Evolutionary conservation across 2,113 vertebrate genomes (phyloP).

Genomic region (Bostrychus sinensis): DNA sequence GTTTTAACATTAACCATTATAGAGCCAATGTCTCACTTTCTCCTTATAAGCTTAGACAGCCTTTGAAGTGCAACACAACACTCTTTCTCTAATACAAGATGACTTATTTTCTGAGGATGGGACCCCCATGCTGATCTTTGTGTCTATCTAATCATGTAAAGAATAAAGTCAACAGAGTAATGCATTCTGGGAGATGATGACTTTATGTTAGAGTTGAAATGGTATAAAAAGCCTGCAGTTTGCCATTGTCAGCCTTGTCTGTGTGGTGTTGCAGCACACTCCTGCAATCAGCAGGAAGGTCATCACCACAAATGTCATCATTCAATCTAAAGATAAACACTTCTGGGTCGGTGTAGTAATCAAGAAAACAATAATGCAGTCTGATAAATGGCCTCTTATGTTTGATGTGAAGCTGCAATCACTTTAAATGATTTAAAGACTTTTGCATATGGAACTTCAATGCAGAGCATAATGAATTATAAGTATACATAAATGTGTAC

Average conservation of each 20-base stretch:
- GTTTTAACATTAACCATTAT: not conserved
- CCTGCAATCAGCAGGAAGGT: slow-evolving; percentile 9
- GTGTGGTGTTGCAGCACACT: not conserved
- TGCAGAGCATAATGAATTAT: no score
- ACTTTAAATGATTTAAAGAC: slow-evolving; percentile 7
- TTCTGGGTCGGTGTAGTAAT: not conserved
- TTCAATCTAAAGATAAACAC: slow-evolving; percentile 7
- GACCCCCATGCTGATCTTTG: slow-evolving; percentile 33
- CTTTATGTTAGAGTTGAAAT: slow-evolving; percentile 21
- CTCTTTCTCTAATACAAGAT: slow-evolving; percentile 41
- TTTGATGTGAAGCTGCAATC: slow-evolving; percentile 20
- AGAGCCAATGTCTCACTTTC: not conserved
- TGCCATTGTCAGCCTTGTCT: slow-evolving; percentile 28
- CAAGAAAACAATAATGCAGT: slow-evolving; percentile 7
- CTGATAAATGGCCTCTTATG: slow-evolving; percentile 19
- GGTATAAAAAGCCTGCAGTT: slow-evolving; percentile 32
- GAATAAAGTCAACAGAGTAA: slow-evolving; percentile 32
- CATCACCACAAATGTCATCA: slow-evolving; percentile 9
- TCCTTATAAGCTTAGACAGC: no score
- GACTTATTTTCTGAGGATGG: slow-evolving; percentile 33
- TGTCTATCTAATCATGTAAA: slow-evolving; percentile 30
- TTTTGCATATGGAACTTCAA: no score
- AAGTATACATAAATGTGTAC: slow-evolving; percentile 1
- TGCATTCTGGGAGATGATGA: slow-evolving; percentile 11
- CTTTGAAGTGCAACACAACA: slow-evolving; percentile 5